Base-by-base conservation (phyloP, 2,113 vertebrate species). In the Hippocampus barbouri region DNA sequence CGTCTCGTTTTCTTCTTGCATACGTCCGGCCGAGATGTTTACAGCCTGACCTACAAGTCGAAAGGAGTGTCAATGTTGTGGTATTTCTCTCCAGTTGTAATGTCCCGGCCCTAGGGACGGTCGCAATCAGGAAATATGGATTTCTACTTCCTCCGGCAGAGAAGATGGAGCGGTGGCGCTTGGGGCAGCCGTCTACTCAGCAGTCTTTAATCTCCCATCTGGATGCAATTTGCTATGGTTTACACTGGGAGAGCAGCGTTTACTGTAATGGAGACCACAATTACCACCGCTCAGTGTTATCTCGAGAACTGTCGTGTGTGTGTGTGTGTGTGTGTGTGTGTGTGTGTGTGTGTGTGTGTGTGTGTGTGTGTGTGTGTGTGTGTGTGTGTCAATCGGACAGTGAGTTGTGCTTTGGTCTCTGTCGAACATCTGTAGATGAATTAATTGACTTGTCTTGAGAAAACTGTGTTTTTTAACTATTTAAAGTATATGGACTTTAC, bases 241-340 rank as follows among this genome's bases (percentile, higher is more conserved):
- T 92, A 92, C 89, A 92, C 79, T 86, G 87, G 81, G 88, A 91
- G 85, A 85, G 79, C 87, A 92, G 68, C 87, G 71, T 92, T 92
- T 93, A 93, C 91, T 91, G 90, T 93, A 93, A 93, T 93, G 88
- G 89, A 89, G 87, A 90, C 84, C 87, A 90, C 90, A 93, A 93
- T 93, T 93, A 93, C 86, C 80, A 86, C 81, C 76, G 81, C 86
- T 86, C 85, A 87, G 78, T 71, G 84, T 89, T 89, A 89, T 92
- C 91, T 83, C 81, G 87, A 80, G 79, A 89, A 83, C 82, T 86
- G 83, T 84, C 83, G 79, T 23, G 64, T 85, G 88, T 85, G 83
- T 76, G 73, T 81, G 74, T 83, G 79, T 34, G 21, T 67, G 76
- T 25, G 14, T 54, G 56, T 61, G 70, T 72, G 69, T 72, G 71